Conservation (phyloP, 2,797 vertebrate genomes). For the Gorsachius magnificus region DNA sequence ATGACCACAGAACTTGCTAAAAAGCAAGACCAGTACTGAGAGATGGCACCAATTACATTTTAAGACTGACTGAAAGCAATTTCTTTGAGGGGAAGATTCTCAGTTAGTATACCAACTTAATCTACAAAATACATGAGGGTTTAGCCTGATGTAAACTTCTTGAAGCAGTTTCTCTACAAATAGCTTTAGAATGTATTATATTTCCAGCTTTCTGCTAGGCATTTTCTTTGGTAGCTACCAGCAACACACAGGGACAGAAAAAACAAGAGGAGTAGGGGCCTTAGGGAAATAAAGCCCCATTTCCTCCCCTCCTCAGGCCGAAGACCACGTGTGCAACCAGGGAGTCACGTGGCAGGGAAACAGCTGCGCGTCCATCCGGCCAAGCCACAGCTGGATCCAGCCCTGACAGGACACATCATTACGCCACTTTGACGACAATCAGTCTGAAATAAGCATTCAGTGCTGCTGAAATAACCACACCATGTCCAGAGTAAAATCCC, state of each 20-base stretch:
- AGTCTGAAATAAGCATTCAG: background rate
- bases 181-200: background rate
- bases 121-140: background rate
- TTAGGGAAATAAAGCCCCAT: background rate
- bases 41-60: background rate
- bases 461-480: background rate
- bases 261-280: background rate
- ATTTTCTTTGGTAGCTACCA: background rate
- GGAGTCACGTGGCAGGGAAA: background rate
- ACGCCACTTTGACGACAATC: rapidly evolving
- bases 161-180: background rate
- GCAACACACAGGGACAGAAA: background rate
- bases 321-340: background rate
- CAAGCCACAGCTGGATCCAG: slow-evolving; percentile 19
- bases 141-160: background rate
- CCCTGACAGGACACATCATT: background rate
- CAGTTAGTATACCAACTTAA: background rate
- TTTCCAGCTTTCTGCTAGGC: background rate
- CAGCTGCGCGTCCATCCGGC: background rate
- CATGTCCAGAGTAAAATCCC: background rate
- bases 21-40: background rate
- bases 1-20: background rate
- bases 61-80: background rate
- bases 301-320: background rate
- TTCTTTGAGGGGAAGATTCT: background rate